These are phyloP conservation scores for Hemicrepidius hirtus DNA, from an alignment of 2,888 invertebrate species.

Conservation along the genomic window DNA sequence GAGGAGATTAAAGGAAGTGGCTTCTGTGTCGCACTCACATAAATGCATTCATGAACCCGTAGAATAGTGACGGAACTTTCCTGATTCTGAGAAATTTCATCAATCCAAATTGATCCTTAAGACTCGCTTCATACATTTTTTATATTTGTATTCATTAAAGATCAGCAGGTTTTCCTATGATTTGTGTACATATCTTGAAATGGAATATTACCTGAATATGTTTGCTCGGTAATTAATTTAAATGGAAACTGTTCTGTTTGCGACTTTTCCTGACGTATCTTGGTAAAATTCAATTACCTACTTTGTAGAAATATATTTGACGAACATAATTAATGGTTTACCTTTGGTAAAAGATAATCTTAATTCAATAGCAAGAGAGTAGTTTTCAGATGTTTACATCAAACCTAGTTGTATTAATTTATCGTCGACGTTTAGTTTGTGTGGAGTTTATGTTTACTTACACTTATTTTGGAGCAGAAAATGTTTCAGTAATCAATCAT, in stretches of 20 bases:
- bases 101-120: not conserved
- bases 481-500: constrained; percentile 4
- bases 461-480: not conserved
- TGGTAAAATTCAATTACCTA: too few relatives aligned
- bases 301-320: too few relatives aligned
- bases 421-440: not conserved
- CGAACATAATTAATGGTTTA: too few relatives aligned
- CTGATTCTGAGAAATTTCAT: constrained; percentile 12
- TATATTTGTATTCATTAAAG: constrained; percentile 11
- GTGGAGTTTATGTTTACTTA: not conserved
- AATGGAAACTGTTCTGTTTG: too few relatives aligned
- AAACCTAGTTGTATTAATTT: not conserved
- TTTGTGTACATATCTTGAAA: not conserved
- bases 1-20: constrained; percentile 13
- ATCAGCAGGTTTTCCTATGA: not conserved
- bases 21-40: constrained; percentile 12
- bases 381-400: not conserved
- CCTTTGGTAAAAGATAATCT: too few relatives aligned
- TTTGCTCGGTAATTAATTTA: too few relatives aligned
- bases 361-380: too few relatives aligned
- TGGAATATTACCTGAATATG: too few relatives aligned
- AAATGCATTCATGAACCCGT: constrained; percentile 18
- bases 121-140: not conserved
- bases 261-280: too few relatives aligned
- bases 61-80: not conserved